Conservation (phyloP, 2,888 invertebrate genomes). For the Ryuthela nishihirai region DNA sequence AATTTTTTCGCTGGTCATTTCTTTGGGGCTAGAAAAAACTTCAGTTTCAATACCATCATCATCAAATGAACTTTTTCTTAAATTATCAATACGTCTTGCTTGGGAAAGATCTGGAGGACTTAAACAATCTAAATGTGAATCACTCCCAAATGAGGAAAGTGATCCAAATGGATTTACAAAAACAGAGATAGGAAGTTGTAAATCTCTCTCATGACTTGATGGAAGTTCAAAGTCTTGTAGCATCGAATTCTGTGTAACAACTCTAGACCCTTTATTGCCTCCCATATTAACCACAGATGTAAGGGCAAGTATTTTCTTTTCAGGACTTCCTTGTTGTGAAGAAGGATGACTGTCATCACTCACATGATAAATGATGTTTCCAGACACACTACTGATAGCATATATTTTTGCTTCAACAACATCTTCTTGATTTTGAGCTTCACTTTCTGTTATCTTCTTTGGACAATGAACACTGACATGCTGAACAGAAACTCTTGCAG, state of each 20-base stretch:
- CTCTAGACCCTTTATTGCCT: constrained; percentile 52
- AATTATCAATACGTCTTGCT: constrained; percentile 22
- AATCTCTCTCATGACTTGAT: constrained; percentile 51
- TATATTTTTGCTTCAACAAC: constrained; percentile 61
- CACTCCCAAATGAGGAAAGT: constrained; percentile 47
- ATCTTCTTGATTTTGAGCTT: constrained; percentile 45
- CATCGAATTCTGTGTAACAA: constrained; percentile 46
- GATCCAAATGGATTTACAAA: constrained; percentile 64
- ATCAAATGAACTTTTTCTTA: constrained; percentile 37
- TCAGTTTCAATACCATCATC: constrained; percentile 21
- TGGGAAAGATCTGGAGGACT: constrained; percentile 39
- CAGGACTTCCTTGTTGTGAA: constrained; percentile 45
- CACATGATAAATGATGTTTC: constrained; percentile 61
- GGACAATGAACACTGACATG: constrained; percentile 55
- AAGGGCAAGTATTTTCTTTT: constrained; percentile 57
- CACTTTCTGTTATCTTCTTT: constrained; percentile 12
- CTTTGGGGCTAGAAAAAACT: neutral
- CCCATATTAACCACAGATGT: constrained; percentile 54
- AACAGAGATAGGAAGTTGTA: constrained; percentile 58
- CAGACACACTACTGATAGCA: constrained; percentile 76
- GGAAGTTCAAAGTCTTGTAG: constrained; percentile 56
- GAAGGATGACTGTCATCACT: constrained; percentile 44
- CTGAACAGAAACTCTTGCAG: constrained; percentile 74
- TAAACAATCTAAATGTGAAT: constrained; percentile 43
- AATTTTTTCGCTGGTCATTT: constrained; percentile 16